Percentiles rank a stretch among this genome's conserved stretches.
Evolutionary conservation across 2,888 invertebrate genomes (phyloP).

Genomic region (Mamestra brassicae): DNA sequence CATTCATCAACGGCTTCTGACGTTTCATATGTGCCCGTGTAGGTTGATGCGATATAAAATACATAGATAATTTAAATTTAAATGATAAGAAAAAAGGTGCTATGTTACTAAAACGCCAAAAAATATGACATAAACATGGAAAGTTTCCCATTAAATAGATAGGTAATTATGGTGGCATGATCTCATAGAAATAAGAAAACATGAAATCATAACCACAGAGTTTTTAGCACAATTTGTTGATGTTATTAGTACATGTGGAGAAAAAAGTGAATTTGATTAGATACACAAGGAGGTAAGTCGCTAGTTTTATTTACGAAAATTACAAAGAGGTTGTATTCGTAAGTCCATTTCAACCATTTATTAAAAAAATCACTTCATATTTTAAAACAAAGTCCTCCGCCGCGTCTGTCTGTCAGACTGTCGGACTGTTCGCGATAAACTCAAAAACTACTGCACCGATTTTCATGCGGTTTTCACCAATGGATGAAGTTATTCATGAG

Average conservation of each 20-base stretch:
- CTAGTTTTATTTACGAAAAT: background rate
- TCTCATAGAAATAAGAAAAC: constrained; percentile 36
- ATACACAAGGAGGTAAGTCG: background rate
- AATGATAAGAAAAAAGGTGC: background rate
- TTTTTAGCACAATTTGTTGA: constrained; percentile 37
- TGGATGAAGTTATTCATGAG: no score
- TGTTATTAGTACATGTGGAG: constrained; percentile 8
- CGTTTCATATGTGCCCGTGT: no score
- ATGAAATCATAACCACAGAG: constrained; percentile 20
- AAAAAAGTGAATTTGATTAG: constrained; percentile 19
- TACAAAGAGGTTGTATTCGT: background rate
- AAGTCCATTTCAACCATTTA: no score
- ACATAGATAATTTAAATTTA: no score
- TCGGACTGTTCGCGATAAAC: no score
- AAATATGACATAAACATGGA: background rate
- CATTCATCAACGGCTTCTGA: no score
- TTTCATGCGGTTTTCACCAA: no score
- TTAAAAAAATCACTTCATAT: no score
- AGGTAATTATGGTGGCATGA: constrained; percentile 11
- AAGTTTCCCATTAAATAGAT: background rate
- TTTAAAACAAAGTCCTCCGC: no score
- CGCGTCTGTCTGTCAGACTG: no score
- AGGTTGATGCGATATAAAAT: no score
- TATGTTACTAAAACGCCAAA: background rate
- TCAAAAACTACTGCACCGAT: no score